Conservation (phyloP, 2,797 vertebrate genomes). For the Cynodonichthys magdalenae region DNA sequence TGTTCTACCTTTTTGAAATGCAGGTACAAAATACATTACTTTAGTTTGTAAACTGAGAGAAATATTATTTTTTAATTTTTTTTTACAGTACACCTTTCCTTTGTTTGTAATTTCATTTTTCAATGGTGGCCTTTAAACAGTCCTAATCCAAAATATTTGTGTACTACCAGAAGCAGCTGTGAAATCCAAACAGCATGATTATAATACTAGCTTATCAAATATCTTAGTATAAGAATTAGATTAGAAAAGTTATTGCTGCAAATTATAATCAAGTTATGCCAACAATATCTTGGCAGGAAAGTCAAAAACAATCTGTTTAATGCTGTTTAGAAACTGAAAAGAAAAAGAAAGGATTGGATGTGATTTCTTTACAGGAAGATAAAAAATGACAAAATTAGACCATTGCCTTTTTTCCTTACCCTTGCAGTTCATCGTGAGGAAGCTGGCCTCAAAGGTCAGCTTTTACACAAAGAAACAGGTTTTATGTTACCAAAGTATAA, state of each 20-base stretch:
- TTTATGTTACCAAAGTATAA: background rate
- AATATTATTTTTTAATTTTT: background rate
- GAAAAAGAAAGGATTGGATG: slow-evolving; percentile 28
- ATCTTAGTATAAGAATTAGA: slow-evolving; percentile 9
- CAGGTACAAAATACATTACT: background rate
- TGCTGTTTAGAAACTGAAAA: slow-evolving; percentile 10
- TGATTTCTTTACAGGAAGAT: slow-evolving; percentile 32
- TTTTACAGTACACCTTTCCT: background rate
- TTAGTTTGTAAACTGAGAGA: background rate
- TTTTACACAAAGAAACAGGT: background rate
- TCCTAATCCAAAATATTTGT: background rate
- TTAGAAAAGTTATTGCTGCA: background rate
- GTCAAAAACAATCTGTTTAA: slow-evolving; percentile 24
- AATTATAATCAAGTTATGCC: slow-evolving; percentile 10
- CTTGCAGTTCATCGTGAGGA: slow-evolving; percentile 10
- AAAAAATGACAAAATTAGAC: slow-evolving; percentile 33
- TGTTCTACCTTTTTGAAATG: background rate
- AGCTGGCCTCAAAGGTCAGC: slow-evolving; percentile 11
- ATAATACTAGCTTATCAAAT: slow-evolving; percentile 1
- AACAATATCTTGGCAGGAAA: slow-evolving; percentile 13
- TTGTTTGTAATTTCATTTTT: background rate
- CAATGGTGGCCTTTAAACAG: slow-evolving; percentile 3
- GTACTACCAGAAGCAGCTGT: slow-evolving; percentile 4
- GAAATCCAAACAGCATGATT: slow-evolving; percentile 3
- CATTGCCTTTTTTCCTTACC: slow-evolving; percentile 2